phyloP scores from a whole-genome alignment of 2,888 invertebrate genomes.

The Cryptosula pallasiana region DNA sequence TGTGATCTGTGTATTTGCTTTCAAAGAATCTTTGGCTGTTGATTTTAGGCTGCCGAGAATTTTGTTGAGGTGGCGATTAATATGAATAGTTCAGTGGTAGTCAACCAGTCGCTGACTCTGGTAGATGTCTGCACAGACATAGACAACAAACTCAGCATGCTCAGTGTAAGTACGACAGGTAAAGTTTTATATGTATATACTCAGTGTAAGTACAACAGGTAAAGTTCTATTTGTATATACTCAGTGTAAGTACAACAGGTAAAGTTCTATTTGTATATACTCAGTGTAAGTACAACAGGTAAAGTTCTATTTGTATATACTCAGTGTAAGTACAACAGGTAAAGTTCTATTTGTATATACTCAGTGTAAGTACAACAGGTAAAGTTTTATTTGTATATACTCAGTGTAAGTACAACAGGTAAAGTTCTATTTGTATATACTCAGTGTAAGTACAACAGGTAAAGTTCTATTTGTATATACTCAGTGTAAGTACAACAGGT shows the following conservation, averaged over 20 bases:
- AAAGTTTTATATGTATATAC: background rate
- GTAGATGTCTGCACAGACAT: background rate
- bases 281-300: background rate
- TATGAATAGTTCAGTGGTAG: background rate
- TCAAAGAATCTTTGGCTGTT: too few species aligned
- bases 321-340: background rate
- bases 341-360: background rate
- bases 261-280: background rate
- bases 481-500: slow-evolving; percentile 4
- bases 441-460: slow-evolving; percentile 4
- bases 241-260: background rate
- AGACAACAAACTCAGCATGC: background rate
- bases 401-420: slow-evolving; percentile 4
- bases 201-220: background rate
- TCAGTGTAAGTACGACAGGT: slow-evolving; percentile 3
- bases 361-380: background rate
- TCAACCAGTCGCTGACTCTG: background rate
- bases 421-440: too few species aligned
- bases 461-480: too few species aligned
- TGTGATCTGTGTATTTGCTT: too few species aligned
- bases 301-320: background rate
- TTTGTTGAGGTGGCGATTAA: background rate
- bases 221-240: background rate
- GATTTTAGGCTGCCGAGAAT: slow-evolving; percentile 9
- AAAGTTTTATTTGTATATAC: too few species aligned